These are phyloP conservation scores for Drosophila burlai DNA, from an alignment of 1,140 invertebrate genomes.

Conservation along the genomic window DNA sequence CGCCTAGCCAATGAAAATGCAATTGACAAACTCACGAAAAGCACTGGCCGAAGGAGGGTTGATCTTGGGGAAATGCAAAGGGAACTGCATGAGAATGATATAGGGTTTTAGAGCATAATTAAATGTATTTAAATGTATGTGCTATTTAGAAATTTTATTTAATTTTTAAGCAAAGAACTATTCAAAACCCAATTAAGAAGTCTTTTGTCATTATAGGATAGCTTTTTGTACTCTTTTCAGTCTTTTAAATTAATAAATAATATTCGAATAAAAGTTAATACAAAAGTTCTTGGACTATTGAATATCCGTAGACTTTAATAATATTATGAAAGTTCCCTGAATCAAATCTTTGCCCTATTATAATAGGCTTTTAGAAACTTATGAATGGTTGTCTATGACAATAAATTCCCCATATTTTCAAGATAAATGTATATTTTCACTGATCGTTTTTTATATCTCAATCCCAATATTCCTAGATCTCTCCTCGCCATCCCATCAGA, in stretches of 20 bases:
- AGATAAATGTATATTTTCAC: background rate
- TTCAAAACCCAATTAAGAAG: background rate
- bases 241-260: too few species aligned
- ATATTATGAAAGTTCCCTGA: background rate
- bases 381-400: too few species aligned
- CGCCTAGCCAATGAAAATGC: conserved; percentile 69
- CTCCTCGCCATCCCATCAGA: conserved; percentile 12
- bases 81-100: too few species aligned
- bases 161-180: too few species aligned
- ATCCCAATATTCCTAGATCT: background rate
- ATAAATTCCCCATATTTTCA: background rate
- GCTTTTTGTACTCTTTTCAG: background rate
- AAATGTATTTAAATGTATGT: background rate
- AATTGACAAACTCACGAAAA: conserved; percentile 69
- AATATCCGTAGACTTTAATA: background rate
- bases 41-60: conserved; percentile 9
- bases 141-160: background rate
- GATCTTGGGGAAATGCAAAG: background rate
- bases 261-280: background rate
- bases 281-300: background rate
- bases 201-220: too few species aligned
- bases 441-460: background rate
- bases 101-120: background rate
- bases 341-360: background rate
- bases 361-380: too few species aligned